Evolutionary conservation across 1,140 invertebrate genomes (phyloP), one percentile per base, ranked within the genome.

Genomic region (Drosophila oshimai): DNA sequence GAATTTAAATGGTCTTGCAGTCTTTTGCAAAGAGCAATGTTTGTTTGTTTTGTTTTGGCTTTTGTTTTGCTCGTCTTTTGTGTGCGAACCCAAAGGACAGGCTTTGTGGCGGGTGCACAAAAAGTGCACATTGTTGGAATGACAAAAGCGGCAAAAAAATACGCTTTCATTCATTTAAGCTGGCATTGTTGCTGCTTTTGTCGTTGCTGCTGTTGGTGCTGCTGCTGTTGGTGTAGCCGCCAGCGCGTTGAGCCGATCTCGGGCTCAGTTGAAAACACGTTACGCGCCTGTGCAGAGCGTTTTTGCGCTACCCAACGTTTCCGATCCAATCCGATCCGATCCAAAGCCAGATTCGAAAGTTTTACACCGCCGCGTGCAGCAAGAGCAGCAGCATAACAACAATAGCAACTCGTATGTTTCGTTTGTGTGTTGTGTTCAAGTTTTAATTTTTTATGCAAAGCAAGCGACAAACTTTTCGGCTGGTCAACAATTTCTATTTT

Each of bases 401-500:
- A 57, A 70, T 33, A 79, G 51, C 54, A 65, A 72, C 65, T 69
- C 62, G 55, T 64, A 64, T 77, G 60, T 57, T 76, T 67, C 67
- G 58, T 68, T 69, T 62, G 47, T 79, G 49, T 74, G 57, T 70
- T 79, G 49, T 74, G 57, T 70, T 58, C 36, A 74, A 83, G 72
- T 70, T 78, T 83, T 57, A 60, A 74, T 71, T 81, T 74, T 77
- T 74, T 88, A 87, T 87, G 83, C 83, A 88, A 88, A 88, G 46
- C 47, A 55, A 36, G 61, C 65, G 75, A 62, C 68, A 75, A 50
- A 55, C 57, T 49, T 69, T 78, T 79, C 50, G 76, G 76, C 61
- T 77, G 69, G 74, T 67, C 70, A 78, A 84, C 74, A 79, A 84
- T 86, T 87, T 86, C 83, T 87, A 77, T 74, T 83, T 83, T 83